phyloP scores from a whole-genome alignment of 2,888 invertebrate genomes.

The Ypsolopha sequella region DNA sequence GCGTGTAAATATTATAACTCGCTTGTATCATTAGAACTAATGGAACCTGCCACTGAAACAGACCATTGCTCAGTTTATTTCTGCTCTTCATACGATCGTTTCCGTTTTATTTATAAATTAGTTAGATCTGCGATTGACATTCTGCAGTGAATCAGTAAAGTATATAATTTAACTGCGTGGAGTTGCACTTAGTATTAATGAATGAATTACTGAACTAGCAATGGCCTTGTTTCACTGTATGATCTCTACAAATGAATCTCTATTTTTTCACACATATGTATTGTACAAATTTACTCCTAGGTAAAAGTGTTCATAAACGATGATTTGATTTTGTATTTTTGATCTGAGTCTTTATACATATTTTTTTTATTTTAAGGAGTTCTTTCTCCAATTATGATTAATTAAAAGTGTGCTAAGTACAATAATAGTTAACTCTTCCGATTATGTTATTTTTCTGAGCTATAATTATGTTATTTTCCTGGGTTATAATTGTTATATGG shows the following conservation, averaged over 20 bases:
- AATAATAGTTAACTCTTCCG: slow-evolving; percentile 13
- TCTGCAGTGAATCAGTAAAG: too few relatives aligned
- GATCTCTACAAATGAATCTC: slow-evolving; percentile 68
- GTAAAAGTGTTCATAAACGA: slow-evolving; percentile 58
- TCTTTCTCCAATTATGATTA: not conserved
- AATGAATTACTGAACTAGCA: slow-evolving; percentile 22
- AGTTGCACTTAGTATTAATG: not conserved
- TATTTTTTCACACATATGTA: slow-evolving; percentile 69
- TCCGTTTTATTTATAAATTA: too few relatives aligned
- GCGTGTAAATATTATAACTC: slow-evolving; percentile 66
- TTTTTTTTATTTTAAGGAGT: too few relatives aligned
- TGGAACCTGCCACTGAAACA: slow-evolving; percentile 62
- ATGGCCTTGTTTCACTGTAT: slow-evolving; percentile 66
- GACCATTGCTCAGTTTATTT: slow-evolving; percentile 47
- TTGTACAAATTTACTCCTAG: slow-evolving; percentile 65
- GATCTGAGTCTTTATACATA: not conserved
- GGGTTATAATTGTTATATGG: too few relatives aligned
- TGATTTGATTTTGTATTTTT: slow-evolving; percentile 32
- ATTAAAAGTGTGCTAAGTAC: slow-evolving; percentile 18
- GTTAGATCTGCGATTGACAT: too few relatives aligned
- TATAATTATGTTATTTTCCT: slow-evolving; percentile 32
- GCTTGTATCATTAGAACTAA: slow-evolving; percentile 58
- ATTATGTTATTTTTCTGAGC: not conserved
- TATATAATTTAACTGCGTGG: not conserved
- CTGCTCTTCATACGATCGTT: not conserved